Conservation (phyloP, 2,113 vertebrate species). For the Brachypodius melanocephalos region DNA sequence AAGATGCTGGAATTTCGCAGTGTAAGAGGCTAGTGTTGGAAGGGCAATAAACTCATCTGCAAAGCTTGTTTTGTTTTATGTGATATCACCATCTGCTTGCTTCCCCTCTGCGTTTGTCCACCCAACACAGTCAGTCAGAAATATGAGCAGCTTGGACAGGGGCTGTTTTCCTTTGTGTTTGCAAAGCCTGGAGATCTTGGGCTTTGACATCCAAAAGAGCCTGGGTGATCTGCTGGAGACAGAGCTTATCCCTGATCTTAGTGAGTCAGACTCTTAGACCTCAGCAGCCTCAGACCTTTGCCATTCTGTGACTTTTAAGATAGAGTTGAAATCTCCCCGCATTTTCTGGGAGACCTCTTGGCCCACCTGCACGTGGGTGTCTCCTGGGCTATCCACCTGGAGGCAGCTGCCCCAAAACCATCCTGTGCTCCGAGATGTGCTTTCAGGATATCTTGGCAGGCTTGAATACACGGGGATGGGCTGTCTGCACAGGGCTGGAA, state of each 20-base stretch:
- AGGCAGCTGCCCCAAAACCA: neutral
- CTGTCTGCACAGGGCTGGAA: neutral
- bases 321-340: neutral
- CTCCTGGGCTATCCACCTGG: neutral
- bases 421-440: rapidly evolving
- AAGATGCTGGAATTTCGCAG: neutral
- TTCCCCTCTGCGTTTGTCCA: neutral
- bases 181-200: neutral
- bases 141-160: neutral
- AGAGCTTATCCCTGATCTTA: neutral
- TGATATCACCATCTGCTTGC: neutral
- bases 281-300: neutral
- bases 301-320: neutral
- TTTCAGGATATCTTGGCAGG: neutral
- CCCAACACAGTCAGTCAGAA: neutral
- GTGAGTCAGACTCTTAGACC: neutral
- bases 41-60: neutral
- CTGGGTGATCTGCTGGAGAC: neutral
- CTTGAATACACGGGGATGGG: neutral
- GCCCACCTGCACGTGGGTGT: rapidly evolving
- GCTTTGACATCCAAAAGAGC: neutral
- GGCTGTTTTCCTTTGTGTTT: neutral
- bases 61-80: neutral
- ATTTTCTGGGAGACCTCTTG: neutral
- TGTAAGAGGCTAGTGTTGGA: neutral